Conservation (phyloP, 2,888 invertebrate genomes). For the Eucera pruinosa region DNA sequence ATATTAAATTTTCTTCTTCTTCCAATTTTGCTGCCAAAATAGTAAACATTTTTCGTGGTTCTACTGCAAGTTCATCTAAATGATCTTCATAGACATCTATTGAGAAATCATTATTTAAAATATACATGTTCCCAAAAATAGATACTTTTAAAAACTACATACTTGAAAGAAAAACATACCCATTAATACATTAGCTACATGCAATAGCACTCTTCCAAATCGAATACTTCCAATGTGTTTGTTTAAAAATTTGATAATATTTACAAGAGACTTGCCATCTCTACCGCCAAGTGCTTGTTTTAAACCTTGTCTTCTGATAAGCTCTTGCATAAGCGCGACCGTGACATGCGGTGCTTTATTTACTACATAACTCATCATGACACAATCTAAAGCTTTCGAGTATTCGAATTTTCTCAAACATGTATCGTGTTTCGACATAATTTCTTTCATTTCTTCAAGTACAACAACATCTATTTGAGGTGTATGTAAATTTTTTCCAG, state of each 20-base stretch:
- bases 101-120: constrained; percentile 11
- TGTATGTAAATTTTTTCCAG: constrained; percentile 78
- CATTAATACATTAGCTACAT: constrained; percentile 90
- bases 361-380: constrained; percentile 87
- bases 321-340: constrained; percentile 93
- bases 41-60: constrained; percentile 87
- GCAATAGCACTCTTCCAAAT: constrained; percentile 90
- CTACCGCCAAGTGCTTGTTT: constrained; percentile 90
- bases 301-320: constrained; percentile 93
- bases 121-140: not conserved
- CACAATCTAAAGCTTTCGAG: constrained; percentile 91
- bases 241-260: constrained; percentile 91
- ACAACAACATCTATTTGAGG: constrained; percentile 86
- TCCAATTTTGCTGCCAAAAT: constrained; percentile 87
- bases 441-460: constrained; percentile 81
- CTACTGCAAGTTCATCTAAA: constrained; percentile 87
- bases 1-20: constrained; percentile 89
- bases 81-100: constrained; percentile 89
- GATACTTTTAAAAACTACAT: constrained; percentile 27
- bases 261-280: constrained; percentile 87
- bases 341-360: constrained; percentile 91
- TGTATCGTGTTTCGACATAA: constrained; percentile 88
- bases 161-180: constrained; percentile 83
- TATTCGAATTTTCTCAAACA: constrained; percentile 92
- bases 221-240: constrained; percentile 90